Percentiles rank a stretch among this genome's conserved stretches.
These are phyloP conservation scores for Numida meleagris DNA, from an alignment of 2,113 vertebrate genomes.

Conservation along the genomic window DNA sequence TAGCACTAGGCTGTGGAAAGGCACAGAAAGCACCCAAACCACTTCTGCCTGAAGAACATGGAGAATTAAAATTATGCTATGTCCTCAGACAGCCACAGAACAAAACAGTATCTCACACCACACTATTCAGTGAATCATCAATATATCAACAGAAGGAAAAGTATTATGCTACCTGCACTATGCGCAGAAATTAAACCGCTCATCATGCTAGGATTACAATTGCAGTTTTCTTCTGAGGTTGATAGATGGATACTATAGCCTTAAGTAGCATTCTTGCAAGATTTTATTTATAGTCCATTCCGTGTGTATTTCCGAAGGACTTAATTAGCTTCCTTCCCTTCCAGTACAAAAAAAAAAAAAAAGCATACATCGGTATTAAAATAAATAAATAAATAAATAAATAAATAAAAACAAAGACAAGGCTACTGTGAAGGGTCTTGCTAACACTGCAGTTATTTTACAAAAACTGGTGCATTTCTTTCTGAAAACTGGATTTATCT, in stretches of 20 bases:
- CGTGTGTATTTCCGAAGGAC: not conserved
- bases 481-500: not conserved
- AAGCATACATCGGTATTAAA: not conserved
- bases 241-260: not conserved
- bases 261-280: not conserved
- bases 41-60: not conserved
- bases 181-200: not conserved
- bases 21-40: not conserved
- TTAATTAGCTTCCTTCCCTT: slow-evolving; percentile 8
- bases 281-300: not conserved
- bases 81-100: not conserved
- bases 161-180: not conserved
- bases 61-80: not conserved
- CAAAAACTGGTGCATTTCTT: not conserved
- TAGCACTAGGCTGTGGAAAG: not conserved
- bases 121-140: not conserved
- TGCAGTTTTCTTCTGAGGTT: slow-evolving; percentile 2
- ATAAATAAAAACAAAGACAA: not conserved
- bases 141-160: not conserved
- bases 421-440: not conserved
- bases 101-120: not conserved
- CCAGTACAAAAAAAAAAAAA: not conserved
- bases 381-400: not conserved
- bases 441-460: not conserved
- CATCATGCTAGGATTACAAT: not conserved